A percentile compares a stretch with the other conserved stretches of the same genome.
Conservation (phyloP, 2,888 invertebrate genomes). For the Mallateleia sp. region DNA sequence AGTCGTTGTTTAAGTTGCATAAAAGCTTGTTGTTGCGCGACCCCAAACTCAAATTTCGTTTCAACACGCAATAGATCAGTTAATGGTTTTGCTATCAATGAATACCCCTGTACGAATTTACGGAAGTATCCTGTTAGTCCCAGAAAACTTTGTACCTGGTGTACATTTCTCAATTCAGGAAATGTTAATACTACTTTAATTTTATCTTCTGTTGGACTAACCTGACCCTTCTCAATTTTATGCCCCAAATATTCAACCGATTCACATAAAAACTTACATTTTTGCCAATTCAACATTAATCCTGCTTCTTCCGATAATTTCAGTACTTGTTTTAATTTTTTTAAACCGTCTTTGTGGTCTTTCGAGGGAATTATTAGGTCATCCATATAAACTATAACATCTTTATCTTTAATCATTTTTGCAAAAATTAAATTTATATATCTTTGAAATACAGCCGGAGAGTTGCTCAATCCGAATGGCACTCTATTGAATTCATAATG, state of each 20-base stretch:
- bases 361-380: conserved; percentile 14
- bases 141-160: conserved; percentile 62
- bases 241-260: too few species aligned
- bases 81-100: neutral
- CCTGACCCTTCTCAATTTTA: too few species aligned
- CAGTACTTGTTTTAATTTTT: conserved; percentile 8
- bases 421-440: too few species aligned
- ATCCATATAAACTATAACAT: conserved; percentile 30
- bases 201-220: too few species aligned
- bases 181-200: too few species aligned
- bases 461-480: too few species aligned
- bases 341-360: too few species aligned
- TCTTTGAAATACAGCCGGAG: too few species aligned
- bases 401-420: too few species aligned
- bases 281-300: neutral
- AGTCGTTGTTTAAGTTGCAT: too few species aligned
- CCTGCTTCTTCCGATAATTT: too few species aligned
- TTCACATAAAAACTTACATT: neutral
- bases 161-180: neutral
- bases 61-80: neutral
- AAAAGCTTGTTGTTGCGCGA: neutral
- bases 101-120: conserved; percentile 52
- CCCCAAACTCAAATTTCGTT: neutral
- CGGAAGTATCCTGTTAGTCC: conserved; percentile 77
- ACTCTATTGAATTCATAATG: too few species aligned